Conservation (phyloP, 2,797 vertebrate species). For the Cirrhinus molitorella region DNA sequence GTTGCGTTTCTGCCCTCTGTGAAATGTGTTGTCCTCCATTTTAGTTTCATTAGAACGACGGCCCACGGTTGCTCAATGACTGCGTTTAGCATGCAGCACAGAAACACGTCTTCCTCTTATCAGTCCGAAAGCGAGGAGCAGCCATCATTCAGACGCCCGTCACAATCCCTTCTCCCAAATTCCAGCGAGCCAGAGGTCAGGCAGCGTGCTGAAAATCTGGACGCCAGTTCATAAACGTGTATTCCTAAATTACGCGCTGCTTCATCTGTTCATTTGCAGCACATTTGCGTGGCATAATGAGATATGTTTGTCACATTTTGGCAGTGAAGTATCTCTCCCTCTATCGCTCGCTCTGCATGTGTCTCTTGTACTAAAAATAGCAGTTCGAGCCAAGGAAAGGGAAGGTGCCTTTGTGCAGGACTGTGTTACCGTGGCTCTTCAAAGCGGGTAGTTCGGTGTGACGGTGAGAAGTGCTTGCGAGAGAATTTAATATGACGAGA, state of each 20-base stretch:
- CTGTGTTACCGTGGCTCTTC: conserved; percentile 43
- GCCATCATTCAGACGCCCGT: conserved; percentile 36
- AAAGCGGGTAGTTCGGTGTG: conserved; percentile 44
- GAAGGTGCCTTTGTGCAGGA: conserved; percentile 52
- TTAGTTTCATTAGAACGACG: conserved; percentile 39
- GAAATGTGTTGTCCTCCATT: conserved; percentile 43
- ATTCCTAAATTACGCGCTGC: background rate
- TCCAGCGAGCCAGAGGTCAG: conserved; percentile 36
- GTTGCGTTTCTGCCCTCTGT: conserved; percentile 8
- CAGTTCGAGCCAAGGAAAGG: conserved; percentile 44
- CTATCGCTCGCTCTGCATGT: background rate
- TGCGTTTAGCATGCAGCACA: conserved; percentile 44
- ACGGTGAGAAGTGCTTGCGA: conserved; percentile 44
- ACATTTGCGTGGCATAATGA: conserved; percentile 8
- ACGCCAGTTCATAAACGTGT: background rate
- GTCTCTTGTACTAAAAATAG: conserved; percentile 51
- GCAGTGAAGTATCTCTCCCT: conserved; percentile 21
- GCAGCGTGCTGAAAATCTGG: background rate
- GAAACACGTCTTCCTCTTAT: conserved; percentile 28
- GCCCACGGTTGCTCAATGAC: conserved; percentile 4
- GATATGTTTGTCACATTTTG: conserved; percentile 16
- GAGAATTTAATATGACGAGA: conserved; percentile 52
- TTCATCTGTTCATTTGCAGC: conserved; percentile 2
- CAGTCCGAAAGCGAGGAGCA: conserved; percentile 10
- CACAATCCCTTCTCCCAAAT: conserved; percentile 25